Percentiles rank a stretch among this genome's conserved stretches.
Conservation (phyloP, 2,888 invertebrate genomes). For the Chrysotoxum bicinctum region DNA sequence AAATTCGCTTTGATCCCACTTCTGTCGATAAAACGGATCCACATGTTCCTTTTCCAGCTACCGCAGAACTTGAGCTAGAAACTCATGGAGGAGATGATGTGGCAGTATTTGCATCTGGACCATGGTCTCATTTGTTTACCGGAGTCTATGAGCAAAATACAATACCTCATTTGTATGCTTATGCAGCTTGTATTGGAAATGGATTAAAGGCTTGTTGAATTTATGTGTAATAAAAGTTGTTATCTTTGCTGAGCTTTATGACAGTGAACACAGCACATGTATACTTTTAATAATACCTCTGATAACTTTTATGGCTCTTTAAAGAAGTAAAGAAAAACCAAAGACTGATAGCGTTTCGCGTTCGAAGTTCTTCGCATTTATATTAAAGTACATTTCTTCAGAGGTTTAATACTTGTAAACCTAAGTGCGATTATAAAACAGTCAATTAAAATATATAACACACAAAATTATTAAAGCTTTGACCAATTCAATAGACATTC, state of each 20-base stretch:
- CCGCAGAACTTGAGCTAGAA: conserved; percentile 82
- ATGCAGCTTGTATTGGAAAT: conserved; percentile 87
- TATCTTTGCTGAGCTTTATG: neutral
- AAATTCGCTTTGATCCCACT: conserved; percentile 77
- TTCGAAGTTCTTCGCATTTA: neutral
- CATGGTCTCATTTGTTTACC: conserved; percentile 90
- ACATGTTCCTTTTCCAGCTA: conserved; percentile 83
- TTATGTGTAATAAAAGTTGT: conserved; percentile 19
- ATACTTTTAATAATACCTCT: neutral
- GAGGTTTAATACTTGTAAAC: no score
- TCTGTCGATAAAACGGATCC: conserved; percentile 73
- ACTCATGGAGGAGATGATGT: conserved; percentile 92
- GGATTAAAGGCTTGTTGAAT: conserved; percentile 81
- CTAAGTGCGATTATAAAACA: no score
- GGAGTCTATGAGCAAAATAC: conserved; percentile 91
- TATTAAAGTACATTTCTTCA: no score
- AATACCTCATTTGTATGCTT: conserved; percentile 89
- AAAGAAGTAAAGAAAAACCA: neutral
- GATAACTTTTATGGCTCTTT: neutral
- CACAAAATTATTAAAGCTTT: neutral
- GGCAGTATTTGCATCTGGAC: conserved; percentile 88
- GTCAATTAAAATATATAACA: no score
- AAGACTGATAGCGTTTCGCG: neutral
- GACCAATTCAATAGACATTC: neutral
- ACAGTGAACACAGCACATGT: neutral